phyloP scores from a whole-genome alignment of 1,140 invertebrate species.

The Drosophila takahashii region DNA sequence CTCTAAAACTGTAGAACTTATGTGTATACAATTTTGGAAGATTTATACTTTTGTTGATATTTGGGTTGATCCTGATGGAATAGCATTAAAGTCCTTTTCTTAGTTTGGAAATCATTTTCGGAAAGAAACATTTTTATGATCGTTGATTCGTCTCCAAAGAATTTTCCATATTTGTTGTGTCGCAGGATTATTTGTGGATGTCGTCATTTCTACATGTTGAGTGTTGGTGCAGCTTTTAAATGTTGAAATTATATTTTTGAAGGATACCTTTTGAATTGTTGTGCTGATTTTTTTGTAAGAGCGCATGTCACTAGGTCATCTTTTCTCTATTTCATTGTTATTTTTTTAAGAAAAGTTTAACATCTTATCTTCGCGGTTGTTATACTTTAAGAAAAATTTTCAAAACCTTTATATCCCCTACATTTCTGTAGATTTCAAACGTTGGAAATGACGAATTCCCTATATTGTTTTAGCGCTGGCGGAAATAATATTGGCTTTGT shows the following conservation, averaged over 20 bases:
- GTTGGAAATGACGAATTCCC: background rate
- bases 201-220: background rate
- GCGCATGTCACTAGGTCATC: background rate
- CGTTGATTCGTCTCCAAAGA: too few relatives aligned
- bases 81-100: background rate
- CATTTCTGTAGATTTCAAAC: background rate
- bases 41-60: constrained; percentile 19
- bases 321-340: background rate
- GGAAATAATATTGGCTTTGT: background rate
- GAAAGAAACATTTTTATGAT: too few relatives aligned
- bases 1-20: background rate
- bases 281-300: too few relatives aligned
- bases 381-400: too few relatives aligned
- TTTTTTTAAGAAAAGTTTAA: background rate
- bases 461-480: background rate
- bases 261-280: background rate
- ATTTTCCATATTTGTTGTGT: too few relatives aligned
- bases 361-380: background rate
- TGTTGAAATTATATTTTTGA: background rate
- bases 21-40: constrained; percentile 11
- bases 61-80: background rate
- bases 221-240: background rate
- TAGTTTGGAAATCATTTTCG: background rate
- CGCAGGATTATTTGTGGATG: background rate
- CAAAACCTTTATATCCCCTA: background rate